These are phyloP conservation scores for Papilio elwesi DNA, from an alignment of 2,888 invertebrate species.

Conservation along the genomic window DNA sequence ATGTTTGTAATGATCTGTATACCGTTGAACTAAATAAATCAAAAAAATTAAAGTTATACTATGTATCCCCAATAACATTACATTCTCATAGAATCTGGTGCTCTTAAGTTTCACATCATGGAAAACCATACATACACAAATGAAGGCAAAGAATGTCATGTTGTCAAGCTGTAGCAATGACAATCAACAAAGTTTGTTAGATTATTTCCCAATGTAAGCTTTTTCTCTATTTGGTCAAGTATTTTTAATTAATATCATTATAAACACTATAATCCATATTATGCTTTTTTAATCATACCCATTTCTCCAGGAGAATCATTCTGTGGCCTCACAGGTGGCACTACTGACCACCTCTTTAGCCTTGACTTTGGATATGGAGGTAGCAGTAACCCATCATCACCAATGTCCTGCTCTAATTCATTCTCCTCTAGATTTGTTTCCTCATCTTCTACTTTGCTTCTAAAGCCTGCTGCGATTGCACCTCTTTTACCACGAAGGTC, in stretches of 20 bases:
- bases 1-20: no score
- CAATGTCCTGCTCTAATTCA: slow-evolving; percentile 66
- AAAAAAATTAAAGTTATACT: no score
- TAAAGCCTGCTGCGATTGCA: slow-evolving; percentile 74
- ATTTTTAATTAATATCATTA: background rate
- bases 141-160: no score
- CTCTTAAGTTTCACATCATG: no score
- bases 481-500: slow-evolving; percentile 74
- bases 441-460: slow-evolving; percentile 62
- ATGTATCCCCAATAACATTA: no score
- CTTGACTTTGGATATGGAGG: slow-evolving; percentile 66
- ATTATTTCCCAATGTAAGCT: no score
- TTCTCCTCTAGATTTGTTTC: slow-evolving; percentile 71
- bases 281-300: slow-evolving; percentile 81
- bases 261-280: background rate
- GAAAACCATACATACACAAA: no score
- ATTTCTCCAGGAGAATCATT: slow-evolving; percentile 93
- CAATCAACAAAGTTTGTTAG: no score
- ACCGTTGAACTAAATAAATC: no score
- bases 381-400: slow-evolving; percentile 66
- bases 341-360: slow-evolving; percentile 89
- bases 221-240: background rate
- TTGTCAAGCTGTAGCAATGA: no score
- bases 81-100: no score
- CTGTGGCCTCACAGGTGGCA: slow-evolving; percentile 87